A percentile compares a stretch with the other conserved stretches of the same genome.
Evolutionary conservation across 2,797 vertebrate genomes (phyloP).

Genomic region (Coilia nasus): DNA sequence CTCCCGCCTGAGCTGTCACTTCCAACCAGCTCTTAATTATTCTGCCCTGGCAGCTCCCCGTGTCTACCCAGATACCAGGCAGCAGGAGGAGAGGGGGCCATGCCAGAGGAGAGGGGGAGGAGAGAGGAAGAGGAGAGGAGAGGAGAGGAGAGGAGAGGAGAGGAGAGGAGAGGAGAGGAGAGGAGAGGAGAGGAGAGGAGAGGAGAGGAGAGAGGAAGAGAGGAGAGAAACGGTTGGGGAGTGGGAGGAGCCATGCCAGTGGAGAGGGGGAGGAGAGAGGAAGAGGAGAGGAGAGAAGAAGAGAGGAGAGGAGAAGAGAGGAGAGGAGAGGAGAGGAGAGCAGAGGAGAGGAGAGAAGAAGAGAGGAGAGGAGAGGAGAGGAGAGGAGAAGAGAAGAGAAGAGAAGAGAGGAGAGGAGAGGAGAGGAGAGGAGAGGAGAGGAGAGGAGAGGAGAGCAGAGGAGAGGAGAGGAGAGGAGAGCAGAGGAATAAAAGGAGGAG

Average conservation of each 20-base stretch:
- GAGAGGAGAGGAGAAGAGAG: too few relatives aligned
- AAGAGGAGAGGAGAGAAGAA: too few relatives aligned
- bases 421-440: background rate
- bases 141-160: background rate
- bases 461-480: too few relatives aligned
- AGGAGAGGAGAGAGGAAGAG: background rate
- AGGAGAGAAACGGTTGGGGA: background rate
- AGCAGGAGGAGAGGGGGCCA: background rate
- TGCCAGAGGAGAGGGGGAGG: background rate
- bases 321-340: too few relatives aligned
- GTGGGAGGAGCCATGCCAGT: background rate
- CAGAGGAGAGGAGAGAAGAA: too few relatives aligned
- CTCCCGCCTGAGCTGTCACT: conserved; percentile 77
- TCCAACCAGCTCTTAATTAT: conserved; percentile 82
- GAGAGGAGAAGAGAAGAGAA: background rate
- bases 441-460: too few relatives aligned
- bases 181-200: background rate
- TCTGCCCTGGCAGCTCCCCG: conserved; percentile 61
- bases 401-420: background rate
- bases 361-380: background rate
- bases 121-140: background rate
- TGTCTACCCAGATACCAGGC: conserved; percentile 32
- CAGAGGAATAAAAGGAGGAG: too few relatives aligned
- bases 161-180: background rate
- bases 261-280: background rate